Evolutionary conservation across 2,888 invertebrate species (phyloP).

Genomic region (Osedax frankpressi): DNA sequence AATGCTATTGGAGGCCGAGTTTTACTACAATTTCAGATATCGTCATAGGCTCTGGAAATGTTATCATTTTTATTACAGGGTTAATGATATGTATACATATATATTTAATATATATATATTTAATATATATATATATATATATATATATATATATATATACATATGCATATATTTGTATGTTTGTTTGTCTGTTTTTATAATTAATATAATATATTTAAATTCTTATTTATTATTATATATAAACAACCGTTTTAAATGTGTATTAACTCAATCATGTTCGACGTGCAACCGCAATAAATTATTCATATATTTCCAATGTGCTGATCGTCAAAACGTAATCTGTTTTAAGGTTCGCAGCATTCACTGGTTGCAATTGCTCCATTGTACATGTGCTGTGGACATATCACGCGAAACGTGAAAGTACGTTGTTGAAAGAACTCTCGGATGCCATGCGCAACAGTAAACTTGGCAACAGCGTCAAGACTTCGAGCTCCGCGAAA

Average conservation of each 20-base stretch:
- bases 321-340: no score
- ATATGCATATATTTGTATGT: no score
- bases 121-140: background rate
- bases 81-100: background rate
- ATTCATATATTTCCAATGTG: no score
- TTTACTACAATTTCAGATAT: background rate
- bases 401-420: constrained; percentile 18
- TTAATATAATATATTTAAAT: no score
- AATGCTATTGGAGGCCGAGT: background rate
- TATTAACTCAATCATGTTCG: no score
- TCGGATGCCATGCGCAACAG: constrained; percentile 16
- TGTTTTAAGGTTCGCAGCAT: constrained; percentile 18
- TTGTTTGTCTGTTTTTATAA: no score
- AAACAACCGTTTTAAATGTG: no score
- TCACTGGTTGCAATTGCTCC: constrained; percentile 23
- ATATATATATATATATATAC: background rate
- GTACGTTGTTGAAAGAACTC: constrained; percentile 15
- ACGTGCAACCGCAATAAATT: no score
- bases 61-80: background rate
- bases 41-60: background rate
- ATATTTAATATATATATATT: background rate
- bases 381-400: constrained; percentile 23
- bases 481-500: no score
- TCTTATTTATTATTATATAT: no score
- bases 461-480: background rate